Base-by-base conservation (phyloP, 2,797 vertebrate genomes). In the Malacoctenus gilli region DNA sequence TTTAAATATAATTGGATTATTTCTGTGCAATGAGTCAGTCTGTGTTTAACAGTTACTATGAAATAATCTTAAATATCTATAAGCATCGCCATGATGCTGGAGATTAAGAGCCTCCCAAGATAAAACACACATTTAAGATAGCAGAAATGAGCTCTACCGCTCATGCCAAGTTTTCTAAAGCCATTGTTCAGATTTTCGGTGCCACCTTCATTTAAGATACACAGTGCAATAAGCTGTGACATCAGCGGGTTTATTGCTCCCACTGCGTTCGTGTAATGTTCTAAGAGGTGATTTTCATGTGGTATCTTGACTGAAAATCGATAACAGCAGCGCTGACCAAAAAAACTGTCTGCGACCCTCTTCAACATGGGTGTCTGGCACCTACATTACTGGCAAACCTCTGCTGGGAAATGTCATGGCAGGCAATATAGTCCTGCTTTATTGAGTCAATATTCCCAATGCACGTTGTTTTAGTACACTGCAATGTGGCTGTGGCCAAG, bases 381-480 rank as follows among this genome's bases (percentile, higher is more conserved):
- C 40, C 49, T 32, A 49, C 37, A 23, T 51, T 49, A 6, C 44
- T 76, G 70, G 44, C 34, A 57, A 44, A 28, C 4, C 1, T 22
- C 3, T 38, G n/a, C 42, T 55, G 32, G 36, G 14, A 55, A 55
- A 22, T 35, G 7, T 34, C 12, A 42, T 25, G 52, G 32, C 3
- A 4, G 11, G 11, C 31, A 22, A 4, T 40, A 10, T 54, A 19
- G 41, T 18, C 16, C 4, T n/a, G 9, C 21, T 35, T 37, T 12
- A 36, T 40, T 11, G 16, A 13, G 12, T 18, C 13, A 25, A 18
- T 9, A 11, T 5, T 10, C 11, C 32, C 14, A 57, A 41, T 30
- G 23, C 2, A 16, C 39, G 15, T 8, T 43, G 36, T 5, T 16
- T 23, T 23, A 23, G 22, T 23, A 8, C n/a, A n/a, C n/a, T n/a